Evolutionary conservation across 2,797 vertebrate genomes (phyloP).

Genomic region (Esox masquinongy): DNA sequence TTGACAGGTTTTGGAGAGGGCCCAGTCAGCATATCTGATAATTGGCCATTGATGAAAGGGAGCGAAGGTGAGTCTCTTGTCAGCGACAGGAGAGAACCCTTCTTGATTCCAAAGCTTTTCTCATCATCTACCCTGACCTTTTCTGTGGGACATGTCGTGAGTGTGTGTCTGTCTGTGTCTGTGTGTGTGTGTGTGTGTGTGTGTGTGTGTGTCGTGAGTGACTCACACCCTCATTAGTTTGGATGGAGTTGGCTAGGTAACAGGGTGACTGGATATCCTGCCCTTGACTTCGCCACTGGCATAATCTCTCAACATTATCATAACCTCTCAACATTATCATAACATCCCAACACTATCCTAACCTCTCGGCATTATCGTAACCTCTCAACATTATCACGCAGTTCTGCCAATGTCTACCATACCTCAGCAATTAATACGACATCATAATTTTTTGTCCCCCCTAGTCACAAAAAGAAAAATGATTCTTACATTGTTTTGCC

Average conservation of each 20-base stretch:
- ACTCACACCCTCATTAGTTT: conserved; percentile 51
- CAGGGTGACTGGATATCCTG: background rate
- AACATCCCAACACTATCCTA: no score
- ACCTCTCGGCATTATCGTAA: background rate
- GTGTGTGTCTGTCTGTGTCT: conserved; percentile 40
- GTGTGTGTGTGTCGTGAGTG: background rate
- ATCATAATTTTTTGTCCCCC: background rate
- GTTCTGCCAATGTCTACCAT: background rate
- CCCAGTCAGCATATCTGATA: conserved; percentile 60
- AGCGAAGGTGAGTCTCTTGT: conserved; percentile 19
- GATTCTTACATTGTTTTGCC: background rate
- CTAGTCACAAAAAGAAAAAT: background rate
- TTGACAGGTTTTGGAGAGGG: conserved; percentile 49
- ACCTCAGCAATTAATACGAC: background rate
- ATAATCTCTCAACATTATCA: background rate
- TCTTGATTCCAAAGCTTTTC: conserved; percentile 31
- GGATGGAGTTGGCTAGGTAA: conserved; percentile 18
- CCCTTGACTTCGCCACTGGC: conserved; percentile 2
- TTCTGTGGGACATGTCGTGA: conserved; percentile 40
- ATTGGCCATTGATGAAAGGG: conserved; percentile 50
- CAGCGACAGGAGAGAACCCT: conserved; percentile 24
- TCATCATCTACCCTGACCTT: conserved; percentile 50
- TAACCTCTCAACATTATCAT: background rate
- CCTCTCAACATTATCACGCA: background rate
- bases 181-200: background rate